phyloP scores from a whole-genome alignment of 2,113 vertebrate genomes.

The Phainopepla nitens region DNA sequence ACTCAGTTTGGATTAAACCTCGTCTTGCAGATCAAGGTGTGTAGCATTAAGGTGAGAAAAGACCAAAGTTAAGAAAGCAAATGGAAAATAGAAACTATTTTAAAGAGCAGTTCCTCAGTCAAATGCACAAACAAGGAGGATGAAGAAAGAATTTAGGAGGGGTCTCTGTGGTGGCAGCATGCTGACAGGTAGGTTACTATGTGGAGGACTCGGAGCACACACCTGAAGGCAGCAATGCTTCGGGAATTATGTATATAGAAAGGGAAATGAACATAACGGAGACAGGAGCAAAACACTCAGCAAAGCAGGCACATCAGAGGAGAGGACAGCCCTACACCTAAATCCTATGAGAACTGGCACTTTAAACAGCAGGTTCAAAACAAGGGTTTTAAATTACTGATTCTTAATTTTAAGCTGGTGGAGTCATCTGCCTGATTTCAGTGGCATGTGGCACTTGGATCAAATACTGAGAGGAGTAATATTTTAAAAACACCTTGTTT shows the following conservation, averaged over 20 bases:
- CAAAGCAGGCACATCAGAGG: background rate
- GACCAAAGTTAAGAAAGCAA: background rate
- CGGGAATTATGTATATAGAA: background rate
- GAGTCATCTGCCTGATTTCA: background rate
- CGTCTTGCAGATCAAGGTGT: background rate
- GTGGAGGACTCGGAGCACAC: background rate
- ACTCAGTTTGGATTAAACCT: background rate
- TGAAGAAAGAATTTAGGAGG: background rate
- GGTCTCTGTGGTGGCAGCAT: background rate
- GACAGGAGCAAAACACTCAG: background rate
- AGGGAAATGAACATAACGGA: background rate
- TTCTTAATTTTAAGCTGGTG: background rate
- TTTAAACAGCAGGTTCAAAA: background rate
- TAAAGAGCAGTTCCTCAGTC: background rate
- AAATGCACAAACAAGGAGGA: background rate
- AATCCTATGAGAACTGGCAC: background rate
- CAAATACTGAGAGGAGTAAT: background rate
- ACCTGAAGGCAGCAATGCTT: background rate
- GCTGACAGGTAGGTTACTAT: background rate
- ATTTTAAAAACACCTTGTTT: background rate
- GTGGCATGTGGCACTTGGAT: background rate
- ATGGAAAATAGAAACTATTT: background rate
- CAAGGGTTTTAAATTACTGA: background rate
- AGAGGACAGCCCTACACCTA: background rate
- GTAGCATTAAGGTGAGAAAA: background rate